phyloP scores from a whole-genome alignment of 1,140 invertebrate genomes.

The Dinothrombium tinctorium region DNA sequence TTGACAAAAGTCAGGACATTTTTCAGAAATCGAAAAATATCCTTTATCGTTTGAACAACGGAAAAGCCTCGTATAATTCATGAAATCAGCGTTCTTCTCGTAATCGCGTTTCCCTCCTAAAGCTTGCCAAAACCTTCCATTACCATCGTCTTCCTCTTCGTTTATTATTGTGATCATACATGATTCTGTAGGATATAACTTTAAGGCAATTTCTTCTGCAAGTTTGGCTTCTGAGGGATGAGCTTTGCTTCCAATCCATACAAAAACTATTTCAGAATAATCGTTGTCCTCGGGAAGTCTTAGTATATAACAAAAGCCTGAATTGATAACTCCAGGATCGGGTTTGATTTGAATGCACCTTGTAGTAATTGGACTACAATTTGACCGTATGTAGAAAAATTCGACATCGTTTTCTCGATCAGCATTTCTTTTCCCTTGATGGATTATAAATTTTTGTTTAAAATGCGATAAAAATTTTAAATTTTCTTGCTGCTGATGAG shows the following conservation, averaged over 20 bases:
- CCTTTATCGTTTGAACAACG: constrained; percentile 98
- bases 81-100: constrained; percentile 67
- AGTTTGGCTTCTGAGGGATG: constrained; percentile 66
- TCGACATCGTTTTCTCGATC: constrained; percentile 16
- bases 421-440: constrained; percentile 47
- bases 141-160: constrained; percentile 94
- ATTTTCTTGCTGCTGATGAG: constrained; percentile 96
- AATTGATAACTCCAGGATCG: constrained; percentile 37
- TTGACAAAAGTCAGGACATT: constrained; percentile 99
- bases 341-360: constrained; percentile 57
- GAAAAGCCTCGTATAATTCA: constrained; percentile 82
- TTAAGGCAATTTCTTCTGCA: constrained; percentile 73
- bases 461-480: constrained; percentile 97
- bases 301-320: constrained; percentile 24
- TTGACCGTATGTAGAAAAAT: constrained; percentile 68
- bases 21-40: constrained; percentile 95
- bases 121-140: constrained; percentile 95
- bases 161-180: constrained; percentile 44
- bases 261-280: constrained; percentile 78
- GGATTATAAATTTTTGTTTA: constrained; percentile 80
- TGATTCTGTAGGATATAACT: constrained; percentile 61
- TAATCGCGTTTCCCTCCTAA: constrained; percentile 79
- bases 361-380: constrained; percentile 79
- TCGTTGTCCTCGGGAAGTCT: constrained; percentile 36
- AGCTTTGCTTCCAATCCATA: constrained; percentile 80